phyloP scores from a whole-genome alignment of 1,140 invertebrate genomes.

The Tigriopus japonicus region DNA sequence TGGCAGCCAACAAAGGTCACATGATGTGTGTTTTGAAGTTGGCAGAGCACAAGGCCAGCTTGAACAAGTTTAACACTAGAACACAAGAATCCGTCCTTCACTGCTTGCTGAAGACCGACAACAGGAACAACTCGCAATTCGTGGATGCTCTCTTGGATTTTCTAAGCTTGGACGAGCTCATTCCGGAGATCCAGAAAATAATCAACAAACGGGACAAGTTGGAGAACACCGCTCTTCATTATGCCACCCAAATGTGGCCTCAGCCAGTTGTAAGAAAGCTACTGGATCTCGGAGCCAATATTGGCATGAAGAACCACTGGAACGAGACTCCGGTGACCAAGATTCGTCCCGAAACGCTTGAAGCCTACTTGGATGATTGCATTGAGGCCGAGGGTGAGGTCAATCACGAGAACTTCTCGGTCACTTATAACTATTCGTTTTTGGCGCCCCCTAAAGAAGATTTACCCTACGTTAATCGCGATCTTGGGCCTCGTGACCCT shows the following conservation, averaged over 20 bases:
- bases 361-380: constrained; percentile 8
- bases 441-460: constrained; percentile 33
- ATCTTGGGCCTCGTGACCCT: too few relatives aligned
- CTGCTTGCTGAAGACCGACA: not conserved
- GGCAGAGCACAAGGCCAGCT: not conserved
- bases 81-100: not conserved
- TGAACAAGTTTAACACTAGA: not conserved
- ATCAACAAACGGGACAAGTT: constrained; percentile 45
- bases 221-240: constrained; percentile 57
- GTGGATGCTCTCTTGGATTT: not conserved
- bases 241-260: constrained; percentile 35
- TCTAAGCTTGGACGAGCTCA: not conserved
- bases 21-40: not conserved
- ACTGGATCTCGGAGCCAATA: constrained; percentile 10
- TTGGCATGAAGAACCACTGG: constrained; percentile 15
- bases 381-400: constrained; percentile 25
- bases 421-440: constrained; percentile 47
- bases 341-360: constrained; percentile 11
- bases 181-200: constrained; percentile 27
- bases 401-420: constrained; percentile 39
- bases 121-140: not conserved
- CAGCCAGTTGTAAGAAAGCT: constrained; percentile 6
- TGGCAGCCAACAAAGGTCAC: constrained; percentile 4
- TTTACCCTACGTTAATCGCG: not conserved
- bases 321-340: constrained; percentile 2